Percentiles rank a stretch among this genome's conserved stretches.
These are phyloP conservation scores for Eledona agricola DNA, from an alignment of 2,888 invertebrate species.

Conservation along the genomic window DNA sequence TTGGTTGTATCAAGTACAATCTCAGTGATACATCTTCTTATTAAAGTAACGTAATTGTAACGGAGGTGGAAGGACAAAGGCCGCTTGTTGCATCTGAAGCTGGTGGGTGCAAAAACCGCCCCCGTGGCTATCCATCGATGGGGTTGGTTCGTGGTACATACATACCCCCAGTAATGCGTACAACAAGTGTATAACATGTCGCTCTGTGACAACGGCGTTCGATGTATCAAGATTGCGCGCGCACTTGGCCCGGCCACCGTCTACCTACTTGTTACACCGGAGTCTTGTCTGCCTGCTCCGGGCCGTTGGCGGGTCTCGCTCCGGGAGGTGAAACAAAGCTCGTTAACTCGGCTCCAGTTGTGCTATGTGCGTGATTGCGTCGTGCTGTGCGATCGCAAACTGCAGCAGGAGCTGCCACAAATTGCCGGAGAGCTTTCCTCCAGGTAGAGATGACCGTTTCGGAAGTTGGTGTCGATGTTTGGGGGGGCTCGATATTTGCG, in stretches of 20 bases:
- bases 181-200: conserved; percentile 49
- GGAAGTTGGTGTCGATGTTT: too few relatives aligned
- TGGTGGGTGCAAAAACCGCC: too few relatives aligned
- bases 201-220: conserved; percentile 45
- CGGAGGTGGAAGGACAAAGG: too few relatives aligned
- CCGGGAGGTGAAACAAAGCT: conserved; percentile 42
- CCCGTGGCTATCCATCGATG: too few relatives aligned
- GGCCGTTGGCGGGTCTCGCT: conserved; percentile 56
- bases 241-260: conserved; percentile 56
- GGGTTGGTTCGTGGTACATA: conserved; percentile 35
- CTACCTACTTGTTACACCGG: conserved; percentile 62
- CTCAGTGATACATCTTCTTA: too few relatives aligned
- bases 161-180: conserved; percentile 44
- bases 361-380: conserved; percentile 45
- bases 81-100: too few relatives aligned
- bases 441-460: too few relatives aligned
- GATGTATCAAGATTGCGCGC: conserved; percentile 55
- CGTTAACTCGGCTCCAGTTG: conserved; percentile 34
- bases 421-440: too few relatives aligned
- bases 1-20: too few relatives aligned
- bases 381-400: conserved; percentile 32
- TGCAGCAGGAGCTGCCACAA: conserved; percentile 26
- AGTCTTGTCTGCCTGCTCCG: conserved; percentile 58
- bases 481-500: too few relatives aligned
- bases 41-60: too few relatives aligned